A percentile compares a stretch with the other conserved stretches of the same genome.
Evolutionary conservation across 2,888 invertebrate species (phyloP).

Genomic region (Tineola bisselliella): DNA sequence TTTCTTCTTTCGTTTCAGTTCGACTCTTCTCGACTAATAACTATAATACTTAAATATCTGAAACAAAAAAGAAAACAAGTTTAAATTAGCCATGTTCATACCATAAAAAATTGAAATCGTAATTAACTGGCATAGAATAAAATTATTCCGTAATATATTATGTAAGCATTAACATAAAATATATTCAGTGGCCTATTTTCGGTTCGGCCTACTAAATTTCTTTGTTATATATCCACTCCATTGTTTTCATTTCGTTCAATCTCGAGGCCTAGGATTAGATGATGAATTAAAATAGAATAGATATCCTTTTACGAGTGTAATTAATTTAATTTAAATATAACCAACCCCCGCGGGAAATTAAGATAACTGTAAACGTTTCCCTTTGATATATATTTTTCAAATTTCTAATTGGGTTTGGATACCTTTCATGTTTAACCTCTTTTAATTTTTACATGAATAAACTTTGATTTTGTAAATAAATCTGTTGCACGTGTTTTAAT

Average conservation of each 20-base stretch:
- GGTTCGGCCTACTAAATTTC: background rate
- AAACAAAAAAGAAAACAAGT: background rate
- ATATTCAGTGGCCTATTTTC: background rate
- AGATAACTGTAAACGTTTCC: background rate
- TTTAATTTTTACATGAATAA: background rate
- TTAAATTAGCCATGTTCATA: background rate
- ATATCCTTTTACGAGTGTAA: background rate
- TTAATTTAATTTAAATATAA: slow-evolving; percentile 1
- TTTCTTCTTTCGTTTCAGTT: slow-evolving; percentile 26
- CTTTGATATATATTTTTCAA: background rate
- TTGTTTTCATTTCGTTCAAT: slow-evolving; percentile 3
- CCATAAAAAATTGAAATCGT: background rate
- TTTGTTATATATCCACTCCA: background rate
- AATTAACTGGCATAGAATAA: no score
- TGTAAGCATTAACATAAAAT: background rate
- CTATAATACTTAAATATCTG: background rate
- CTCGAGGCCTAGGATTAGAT: background rate
- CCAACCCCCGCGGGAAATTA: background rate
- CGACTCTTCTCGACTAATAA: slow-evolving; percentile 15
- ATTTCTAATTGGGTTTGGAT: background rate
- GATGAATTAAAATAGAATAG: background rate
- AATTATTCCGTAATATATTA: no score
- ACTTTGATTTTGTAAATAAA: slow-evolving; percentile 2
- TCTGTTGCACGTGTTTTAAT: background rate
- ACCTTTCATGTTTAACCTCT: background rate